A percentile compares a stretch with the other conserved stretches of the same genome.
phyloP scores from a whole-genome alignment of 2,888 invertebrate genomes.

The Aromia moschata region DNA sequence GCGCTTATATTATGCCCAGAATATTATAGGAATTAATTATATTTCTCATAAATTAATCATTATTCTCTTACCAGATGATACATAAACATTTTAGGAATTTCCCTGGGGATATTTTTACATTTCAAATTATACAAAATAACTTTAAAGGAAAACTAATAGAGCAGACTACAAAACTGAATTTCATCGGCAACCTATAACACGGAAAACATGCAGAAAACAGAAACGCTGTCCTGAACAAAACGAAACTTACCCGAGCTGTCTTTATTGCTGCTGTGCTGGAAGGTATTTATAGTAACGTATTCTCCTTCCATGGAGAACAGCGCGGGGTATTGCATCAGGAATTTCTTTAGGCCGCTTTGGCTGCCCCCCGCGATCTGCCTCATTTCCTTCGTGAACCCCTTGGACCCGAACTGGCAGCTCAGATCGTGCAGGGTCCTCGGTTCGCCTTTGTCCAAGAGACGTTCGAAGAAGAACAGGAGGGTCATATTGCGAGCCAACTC shows the following conservation, averaged over 20 bases:
- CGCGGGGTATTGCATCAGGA: conserved; percentile 95
- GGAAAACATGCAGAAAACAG: no score
- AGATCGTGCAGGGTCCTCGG: conserved; percentile 96
- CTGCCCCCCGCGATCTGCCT: conserved; percentile 94
- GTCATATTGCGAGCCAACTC: conserved; percentile 95
- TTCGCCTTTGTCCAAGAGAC: conserved; percentile 95
- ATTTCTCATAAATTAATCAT: no score
- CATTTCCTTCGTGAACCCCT: conserved; percentile 99
- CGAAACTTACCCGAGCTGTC: conserved; percentile 64
- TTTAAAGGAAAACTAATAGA: no score
- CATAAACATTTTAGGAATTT: no score
- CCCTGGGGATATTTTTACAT: no score
- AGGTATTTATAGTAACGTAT: conserved; percentile 85
- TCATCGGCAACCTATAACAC: no score
- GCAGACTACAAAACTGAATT: no score
- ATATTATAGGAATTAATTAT: no score
- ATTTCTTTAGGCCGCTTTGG: conserved; percentile 96
- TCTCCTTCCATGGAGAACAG: conserved; percentile 95
- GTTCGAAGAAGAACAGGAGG: conserved; percentile 97
- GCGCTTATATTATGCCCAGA: no score
- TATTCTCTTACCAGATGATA: no score
- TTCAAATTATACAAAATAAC: no score
- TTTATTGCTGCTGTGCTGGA: conserved; percentile 71
- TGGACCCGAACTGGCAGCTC: conserved; percentile 98
- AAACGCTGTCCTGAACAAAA: no score